Percentiles rank a stretch among this genome's conserved stretches.
Conservation (phyloP, 2,113 vertebrate genomes). For the Rhipidura dahli region DNA sequence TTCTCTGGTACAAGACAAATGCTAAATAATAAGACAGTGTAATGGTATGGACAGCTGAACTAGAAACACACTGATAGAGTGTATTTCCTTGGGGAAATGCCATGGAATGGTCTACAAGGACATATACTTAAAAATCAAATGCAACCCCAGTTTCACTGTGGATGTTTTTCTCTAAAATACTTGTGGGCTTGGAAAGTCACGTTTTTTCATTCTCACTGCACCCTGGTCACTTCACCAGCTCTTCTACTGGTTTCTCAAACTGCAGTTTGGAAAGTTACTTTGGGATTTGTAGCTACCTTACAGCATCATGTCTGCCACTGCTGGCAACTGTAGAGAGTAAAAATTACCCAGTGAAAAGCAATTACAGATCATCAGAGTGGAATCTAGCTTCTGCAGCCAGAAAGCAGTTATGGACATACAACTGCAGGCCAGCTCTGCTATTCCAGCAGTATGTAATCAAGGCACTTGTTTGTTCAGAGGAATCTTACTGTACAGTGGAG, state of each 20-base stretch:
- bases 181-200: neutral
- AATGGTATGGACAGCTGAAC: neutral
- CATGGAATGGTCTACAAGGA: neutral
- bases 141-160: neutral
- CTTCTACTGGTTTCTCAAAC: neutral
- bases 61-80: neutral
- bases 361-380: conserved; percentile 10
- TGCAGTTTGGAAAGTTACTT: neutral
- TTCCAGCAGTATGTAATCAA: conserved; percentile 11
- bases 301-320: neutral
- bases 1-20: neutral
- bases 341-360: conserved; percentile 20
- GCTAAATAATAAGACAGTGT: neutral
- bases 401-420: neutral
- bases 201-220: neutral
- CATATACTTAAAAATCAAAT: neutral
- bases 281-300: neutral
- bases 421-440: neutral
- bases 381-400: conserved; percentile 17
- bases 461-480: conserved; percentile 29
- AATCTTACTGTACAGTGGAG: neutral
- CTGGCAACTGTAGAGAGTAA: neutral
- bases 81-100: conserved; percentile 10
- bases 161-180: neutral
- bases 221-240: neutral